A percentile compares a stretch with the other conserved stretches of the same genome.
These are phyloP conservation scores for Pediacus dermestoides DNA, from an alignment of 2,888 invertebrate species.

Conservation along the genomic window DNA sequence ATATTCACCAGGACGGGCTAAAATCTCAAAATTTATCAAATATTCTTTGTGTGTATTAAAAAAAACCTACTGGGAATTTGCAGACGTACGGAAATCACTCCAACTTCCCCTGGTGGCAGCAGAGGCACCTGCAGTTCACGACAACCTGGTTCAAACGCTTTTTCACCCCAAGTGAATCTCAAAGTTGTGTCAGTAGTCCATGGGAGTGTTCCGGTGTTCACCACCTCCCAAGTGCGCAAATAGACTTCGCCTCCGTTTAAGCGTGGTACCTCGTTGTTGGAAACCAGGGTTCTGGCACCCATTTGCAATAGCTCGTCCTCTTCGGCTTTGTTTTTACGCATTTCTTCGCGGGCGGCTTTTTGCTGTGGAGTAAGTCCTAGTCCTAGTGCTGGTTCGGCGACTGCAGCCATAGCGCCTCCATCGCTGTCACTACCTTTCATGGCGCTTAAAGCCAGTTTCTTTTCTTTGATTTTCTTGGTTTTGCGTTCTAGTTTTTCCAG, in stretches of 20 bases:
- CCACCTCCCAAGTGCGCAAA: constrained; percentile 46
- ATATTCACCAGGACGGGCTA: constrained; percentile 45
- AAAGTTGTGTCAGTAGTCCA: constrained; percentile 48
- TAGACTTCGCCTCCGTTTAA: constrained; percentile 46
- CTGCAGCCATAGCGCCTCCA: constrained; percentile 14
- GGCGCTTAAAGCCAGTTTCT: constrained; percentile 41
- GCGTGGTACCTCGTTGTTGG: constrained; percentile 23
- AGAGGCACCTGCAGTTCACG: constrained; percentile 41
- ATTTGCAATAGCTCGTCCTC: constrained; percentile 11
- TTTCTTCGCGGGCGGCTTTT: constrained; percentile 7
- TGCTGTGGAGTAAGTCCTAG: too few species aligned
- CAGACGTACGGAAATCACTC: constrained; percentile 40
- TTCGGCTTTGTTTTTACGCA: constrained; percentile 5
- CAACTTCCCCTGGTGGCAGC: constrained; percentile 45
- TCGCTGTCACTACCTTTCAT: constrained; percentile 34
- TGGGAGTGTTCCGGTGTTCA: constrained; percentile 43
- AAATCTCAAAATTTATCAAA: constrained; percentile 16
- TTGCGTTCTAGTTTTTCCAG: constrained; percentile 49
- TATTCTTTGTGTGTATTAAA: constrained; percentile 10
- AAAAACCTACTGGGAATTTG: constrained; percentile 44
- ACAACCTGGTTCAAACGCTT: constrained; percentile 41
- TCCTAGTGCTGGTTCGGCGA: too few species aligned
- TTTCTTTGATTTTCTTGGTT: constrained; percentile 47
- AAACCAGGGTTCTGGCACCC: neutral
- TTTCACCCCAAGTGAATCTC: constrained; percentile 49